Base-by-base conservation (phyloP, 2,888 invertebrate species). In the Drosophila multiciliata region DNA sequence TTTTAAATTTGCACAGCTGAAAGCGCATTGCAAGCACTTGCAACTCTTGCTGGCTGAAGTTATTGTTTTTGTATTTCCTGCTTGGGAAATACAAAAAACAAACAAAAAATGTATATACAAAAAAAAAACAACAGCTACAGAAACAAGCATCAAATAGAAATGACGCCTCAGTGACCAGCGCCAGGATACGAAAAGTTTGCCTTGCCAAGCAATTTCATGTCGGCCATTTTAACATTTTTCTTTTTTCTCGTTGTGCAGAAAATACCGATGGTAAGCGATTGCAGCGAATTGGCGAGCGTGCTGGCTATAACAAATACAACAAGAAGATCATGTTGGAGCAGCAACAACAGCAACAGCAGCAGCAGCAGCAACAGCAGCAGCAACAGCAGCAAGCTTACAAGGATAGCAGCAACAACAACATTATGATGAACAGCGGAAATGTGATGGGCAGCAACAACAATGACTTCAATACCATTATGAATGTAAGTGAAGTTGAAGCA, bases 281-380 rank as follows among this genome's bases (percentile, higher is more conserved):
- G 91, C 95, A 95, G 90, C 94, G 95, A 48, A 94, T 95, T 82
- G 93, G 94, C 17, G 95, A 95, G 83, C 93, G 95, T 58, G 94
- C 94, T 88, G 94, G 85, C 70, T 95, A 83, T 60, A 73, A 60
- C 64, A 96, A 95, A 92, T 95, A 95, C 92, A 95, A 74, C 75
- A 85, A 95, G 92, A 94, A 95, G 73, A 95, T 95, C 26, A 92
- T 32, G 62, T 64, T 95, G 75, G 94, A 95, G 84, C 95, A 94
- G 81, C 78, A 78, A 32, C 85, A 90, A 66, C 82, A 91, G 55
- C 81, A 87, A 38, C 80, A 86, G 38, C 85, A 89, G 52, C 83
- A 81, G 26, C 79, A 87, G 71, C 84, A 89, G 62, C 82, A 87
- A 49, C 87, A 91, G 59, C 87, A 91, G 60, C 80, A 85, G 42